Percentiles rank a stretch among this genome's conserved stretches.
phyloP scores from a whole-genome alignment of 2,113 vertebrate genomes.

The Lasiurus borealis region DNA sequence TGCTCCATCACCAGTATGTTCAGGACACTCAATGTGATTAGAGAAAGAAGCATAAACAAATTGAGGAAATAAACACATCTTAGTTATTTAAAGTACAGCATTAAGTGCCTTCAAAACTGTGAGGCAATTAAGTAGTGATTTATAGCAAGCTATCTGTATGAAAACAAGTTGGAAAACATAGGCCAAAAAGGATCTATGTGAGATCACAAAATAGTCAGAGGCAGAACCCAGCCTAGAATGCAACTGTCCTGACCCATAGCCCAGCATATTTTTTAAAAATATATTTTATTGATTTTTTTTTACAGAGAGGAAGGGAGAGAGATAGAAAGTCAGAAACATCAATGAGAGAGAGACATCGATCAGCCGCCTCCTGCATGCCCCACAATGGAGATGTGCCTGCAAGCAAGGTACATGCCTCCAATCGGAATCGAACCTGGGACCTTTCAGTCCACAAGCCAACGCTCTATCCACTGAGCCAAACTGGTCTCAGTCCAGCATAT shows the following conservation, averaged over 20 bases:
- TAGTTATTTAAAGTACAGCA: not conserved
- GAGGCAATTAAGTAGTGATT: not conserved
- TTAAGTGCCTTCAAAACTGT: not conserved
- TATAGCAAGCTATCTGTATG: not conserved
- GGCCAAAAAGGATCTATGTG: not conserved
- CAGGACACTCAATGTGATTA: not conserved
- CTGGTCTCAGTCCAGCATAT: too few relatives aligned
- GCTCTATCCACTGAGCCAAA: too few relatives aligned
- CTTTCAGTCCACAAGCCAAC: too few relatives aligned
- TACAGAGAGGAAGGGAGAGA: too few relatives aligned
- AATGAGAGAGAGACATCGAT: too few relatives aligned
- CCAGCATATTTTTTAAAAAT: not conserved
- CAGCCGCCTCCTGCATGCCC: too few relatives aligned
- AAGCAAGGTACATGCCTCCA: too few relatives aligned
- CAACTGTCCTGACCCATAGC: not conserved
- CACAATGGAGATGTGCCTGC: too few relatives aligned
- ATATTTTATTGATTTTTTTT: too few relatives aligned
- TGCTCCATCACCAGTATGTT: not conserved
- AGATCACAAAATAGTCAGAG: not conserved
- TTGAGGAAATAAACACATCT: not conserved
- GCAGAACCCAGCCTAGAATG: not conserved
- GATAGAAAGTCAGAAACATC: too few relatives aligned
- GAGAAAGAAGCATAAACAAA: constrained; percentile 28
- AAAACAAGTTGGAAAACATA: constrained; percentile 44
- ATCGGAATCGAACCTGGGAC: too few relatives aligned